A percentile compares a stretch with the other conserved stretches of the same genome.
Conservation (phyloP, 1,140 invertebrate genomes). For the Drosophila pruinosa region DNA sequence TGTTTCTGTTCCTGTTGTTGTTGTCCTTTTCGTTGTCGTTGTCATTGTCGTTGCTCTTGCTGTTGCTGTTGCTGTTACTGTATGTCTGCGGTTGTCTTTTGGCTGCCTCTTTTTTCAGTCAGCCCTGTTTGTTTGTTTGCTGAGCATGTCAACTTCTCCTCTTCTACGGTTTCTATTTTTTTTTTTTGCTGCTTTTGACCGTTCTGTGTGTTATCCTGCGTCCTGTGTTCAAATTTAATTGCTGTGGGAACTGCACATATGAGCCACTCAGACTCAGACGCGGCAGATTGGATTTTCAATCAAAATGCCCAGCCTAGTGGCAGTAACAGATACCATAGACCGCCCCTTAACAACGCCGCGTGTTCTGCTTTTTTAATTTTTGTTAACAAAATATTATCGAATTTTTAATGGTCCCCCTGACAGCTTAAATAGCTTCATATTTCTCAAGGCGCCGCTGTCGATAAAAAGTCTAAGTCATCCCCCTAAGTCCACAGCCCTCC, state of each 20-base stretch:
- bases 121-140: slow-evolving; percentile 71
- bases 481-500: neutral
- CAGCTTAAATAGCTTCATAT: slow-evolving; percentile 41
- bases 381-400: slow-evolving; percentile 71
- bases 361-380: slow-evolving; percentile 51
- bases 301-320: slow-evolving; percentile 59
- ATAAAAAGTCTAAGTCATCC: neutral
- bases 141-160: slow-evolving; percentile 69
- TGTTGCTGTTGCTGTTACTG: slow-evolving; percentile 18
- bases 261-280: slow-evolving; percentile 64
- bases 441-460: slow-evolving; percentile 29
- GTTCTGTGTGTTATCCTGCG: slow-evolving; percentile 59
- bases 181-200: neutral
- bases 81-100: slow-evolving; percentile 78
- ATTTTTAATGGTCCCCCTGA: slow-evolving; percentile 69
- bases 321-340: neutral
- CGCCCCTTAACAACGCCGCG: neutral
- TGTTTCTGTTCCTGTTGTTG: slow-evolving; percentile 33
- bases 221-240: slow-evolving; percentile 76
- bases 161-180: neutral
- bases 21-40: too few relatives aligned
- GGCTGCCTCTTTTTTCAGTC: slow-evolving; percentile 55
- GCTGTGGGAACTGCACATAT: slow-evolving; percentile 77
- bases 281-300: slow-evolving; percentile 78
- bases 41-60: slow-evolving; percentile 56